Evolutionary conservation across 2,888 invertebrate species (phyloP), one percentile per base, ranked within the genome.

Genomic region (Polymixis flavicincta): DNA sequence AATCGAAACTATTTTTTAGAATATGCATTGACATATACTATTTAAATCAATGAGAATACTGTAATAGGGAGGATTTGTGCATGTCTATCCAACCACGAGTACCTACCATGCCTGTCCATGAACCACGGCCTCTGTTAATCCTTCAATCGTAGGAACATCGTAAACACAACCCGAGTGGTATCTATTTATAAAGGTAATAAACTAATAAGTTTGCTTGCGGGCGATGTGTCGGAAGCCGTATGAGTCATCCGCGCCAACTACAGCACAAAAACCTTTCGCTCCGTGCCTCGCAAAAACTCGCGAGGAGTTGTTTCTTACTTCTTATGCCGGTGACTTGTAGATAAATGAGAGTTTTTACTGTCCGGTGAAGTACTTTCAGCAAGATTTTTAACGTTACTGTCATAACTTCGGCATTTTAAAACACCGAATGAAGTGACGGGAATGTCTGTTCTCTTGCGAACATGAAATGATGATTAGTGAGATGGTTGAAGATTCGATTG

Each of bases 151-250:
- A 37, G 45, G 19, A 11, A 50, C 42, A 61, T 22, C 48, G 61
- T 75, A 65, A 75, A 84, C 61, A 75, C 72, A 73, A 61, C 28
- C 48, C 64, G 17, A 50, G 42, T 48, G 32, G 57, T 71, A 69
- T 79, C 75, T 78, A 85, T 85, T 74, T 78, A 78, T 73, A 85
- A 87, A 77, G 73, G 54, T 75, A 74, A 78, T 82, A 85, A 82
- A 72, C 61, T 76, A 78, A 82, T 85, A 76, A 75, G 66, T 69
- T 82, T 57, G 73, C 69, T 71, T 17, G 85, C 57, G 28, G 28
- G 52, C 63, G 85, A 85, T 82, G 82, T 73, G 72, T 82, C 72
- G 65, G 81, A 71, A 84, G 81, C 74, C 79, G 67, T 83, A 74
- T 85, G 85, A 76, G 32, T 82, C 82, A 82, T 71, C 63, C 45